Evolutionary conservation across 1,140 invertebrate species (phyloP).

Genomic region (Coelopa frigida): DNA sequence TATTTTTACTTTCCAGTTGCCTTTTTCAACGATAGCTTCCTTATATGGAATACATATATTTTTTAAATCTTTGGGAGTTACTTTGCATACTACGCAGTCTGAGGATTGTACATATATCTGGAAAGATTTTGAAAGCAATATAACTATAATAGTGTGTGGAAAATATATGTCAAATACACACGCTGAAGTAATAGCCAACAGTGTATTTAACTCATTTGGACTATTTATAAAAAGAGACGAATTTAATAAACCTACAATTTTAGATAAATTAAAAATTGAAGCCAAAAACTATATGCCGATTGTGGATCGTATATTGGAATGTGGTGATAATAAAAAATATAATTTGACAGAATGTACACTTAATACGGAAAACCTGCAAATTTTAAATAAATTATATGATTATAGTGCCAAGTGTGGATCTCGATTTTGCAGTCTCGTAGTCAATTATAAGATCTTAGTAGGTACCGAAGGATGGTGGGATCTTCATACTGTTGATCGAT

Average conservation of each 20-base stretch:
- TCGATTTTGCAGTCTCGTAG: conserved; percentile 67
- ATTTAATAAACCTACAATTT: conserved; percentile 45
- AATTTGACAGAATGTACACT: conserved; percentile 56
- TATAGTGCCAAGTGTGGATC: conserved; percentile 62
- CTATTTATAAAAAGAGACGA: conserved; percentile 67
- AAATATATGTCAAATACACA: conserved; percentile 50
- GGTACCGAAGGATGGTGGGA: conserved; percentile 76
- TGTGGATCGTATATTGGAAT: conserved; percentile 63
- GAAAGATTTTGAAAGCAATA: conserved; percentile 59
- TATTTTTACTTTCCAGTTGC: conserved; percentile 52
- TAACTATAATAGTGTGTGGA: conserved; percentile 53
- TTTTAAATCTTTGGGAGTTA: conserved; percentile 61
- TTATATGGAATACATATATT: conserved; percentile 81
- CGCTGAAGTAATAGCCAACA: conserved; percentile 55
- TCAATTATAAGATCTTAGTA: conserved; percentile 61
- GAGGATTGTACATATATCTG: conserved; percentile 65
- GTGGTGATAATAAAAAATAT: conserved; percentile 55
- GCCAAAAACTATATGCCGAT: conserved; percentile 47
- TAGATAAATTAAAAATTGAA: conserved; percentile 37
- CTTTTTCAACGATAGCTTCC: conserved; percentile 71
- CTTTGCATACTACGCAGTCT: conserved; percentile 56
- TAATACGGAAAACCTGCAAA: conserved; percentile 55
- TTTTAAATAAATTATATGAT: conserved; percentile 52
- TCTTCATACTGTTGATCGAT: conserved; percentile 60
- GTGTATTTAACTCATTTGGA: conserved; percentile 62